Percentiles rank a stretch among this genome's conserved stretches.
These are phyloP conservation scores for Rhopilema esculentum DNA, from an alignment of 30 jellyfish, hydroid and myxozoan genomes.

Conservation along the genomic window DNA sequence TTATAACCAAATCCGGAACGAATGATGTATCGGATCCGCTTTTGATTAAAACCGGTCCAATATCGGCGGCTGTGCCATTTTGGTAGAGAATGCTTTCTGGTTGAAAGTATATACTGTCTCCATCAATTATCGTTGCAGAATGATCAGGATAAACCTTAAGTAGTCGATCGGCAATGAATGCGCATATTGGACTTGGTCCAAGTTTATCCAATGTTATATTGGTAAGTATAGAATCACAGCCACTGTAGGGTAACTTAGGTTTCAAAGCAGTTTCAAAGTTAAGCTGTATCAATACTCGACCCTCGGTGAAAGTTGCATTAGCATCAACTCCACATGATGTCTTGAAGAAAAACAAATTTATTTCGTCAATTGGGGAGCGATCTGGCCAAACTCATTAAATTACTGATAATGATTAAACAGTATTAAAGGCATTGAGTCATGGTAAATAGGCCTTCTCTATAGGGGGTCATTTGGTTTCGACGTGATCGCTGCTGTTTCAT, in stretches of 20 bases:
- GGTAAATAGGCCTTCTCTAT: no score
- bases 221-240: slow-evolving; percentile 24
- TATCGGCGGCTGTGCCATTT: slow-evolving; percentile 4
- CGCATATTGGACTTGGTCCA: slow-evolving; percentile 47
- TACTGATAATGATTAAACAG: no score
- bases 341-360: slow-evolving; percentile 6
- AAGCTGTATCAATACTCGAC: slow-evolving; percentile 6
- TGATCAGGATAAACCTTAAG: slow-evolving; percentile 38
- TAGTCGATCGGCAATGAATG: slow-evolving; percentile 7
- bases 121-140: slow-evolving; percentile 21
- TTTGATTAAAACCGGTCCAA: not conserved
- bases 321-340: slow-evolving; percentile 4
- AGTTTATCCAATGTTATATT: slow-evolving; percentile 14
- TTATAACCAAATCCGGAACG: slow-evolving; percentile 20
- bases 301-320: slow-evolving; percentile 57
- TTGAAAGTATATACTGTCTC: slow-evolving; percentile 5
- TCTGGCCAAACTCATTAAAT: no score
- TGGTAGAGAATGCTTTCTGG: slow-evolving; percentile 14
- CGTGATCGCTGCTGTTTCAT: no score
- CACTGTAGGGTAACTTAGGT: slow-evolving; percentile 15
- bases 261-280: slow-evolving; percentile 16
- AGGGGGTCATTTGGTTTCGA: no score
- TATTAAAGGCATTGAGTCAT: no score
- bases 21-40: not conserved
- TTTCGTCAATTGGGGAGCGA: no score